phyloP scores from a whole-genome alignment of 2,113 vertebrate species.

The Rhynchomys soricoides region DNA sequence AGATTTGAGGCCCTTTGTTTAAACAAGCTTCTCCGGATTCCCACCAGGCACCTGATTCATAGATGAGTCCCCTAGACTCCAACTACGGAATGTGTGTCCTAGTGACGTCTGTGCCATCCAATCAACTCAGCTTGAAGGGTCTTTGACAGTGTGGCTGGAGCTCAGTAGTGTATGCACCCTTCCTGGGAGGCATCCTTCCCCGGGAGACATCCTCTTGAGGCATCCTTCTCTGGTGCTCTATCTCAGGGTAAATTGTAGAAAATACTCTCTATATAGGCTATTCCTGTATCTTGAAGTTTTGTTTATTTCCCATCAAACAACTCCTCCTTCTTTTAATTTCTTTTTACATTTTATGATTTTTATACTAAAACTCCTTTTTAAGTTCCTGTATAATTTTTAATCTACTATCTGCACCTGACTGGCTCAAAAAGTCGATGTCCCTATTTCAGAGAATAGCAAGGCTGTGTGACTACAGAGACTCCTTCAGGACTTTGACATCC shows the following conservation, averaged over 20 bases:
- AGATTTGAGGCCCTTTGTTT: not conserved
- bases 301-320: not conserved
- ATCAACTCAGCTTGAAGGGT: rapidly evolving
- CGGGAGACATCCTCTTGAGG: too few relatives aligned
- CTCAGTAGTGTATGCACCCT: not conserved
- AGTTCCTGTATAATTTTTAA: not conserved
- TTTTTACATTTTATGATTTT: not conserved
- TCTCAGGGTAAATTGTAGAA: not conserved
- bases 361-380: not conserved
- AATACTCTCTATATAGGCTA: not conserved
- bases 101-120: not conserved
- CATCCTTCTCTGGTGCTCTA: not conserved
- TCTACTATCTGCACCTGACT: not conserved
- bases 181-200: too few relatives aligned
- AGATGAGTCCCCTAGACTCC: not conserved
- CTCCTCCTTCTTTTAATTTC: not conserved
- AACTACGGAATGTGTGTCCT: not conserved
- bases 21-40: not conserved
- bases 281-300: not conserved
- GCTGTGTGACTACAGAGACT: not conserved
- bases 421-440: not conserved
- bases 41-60: not conserved
- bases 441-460: not conserved
- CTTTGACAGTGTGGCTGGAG: not conserved
- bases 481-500: not conserved